Evolutionary conservation across 2,797 vertebrate genomes (phyloP).

Genomic region (Halcyon leucocephala): DNA sequence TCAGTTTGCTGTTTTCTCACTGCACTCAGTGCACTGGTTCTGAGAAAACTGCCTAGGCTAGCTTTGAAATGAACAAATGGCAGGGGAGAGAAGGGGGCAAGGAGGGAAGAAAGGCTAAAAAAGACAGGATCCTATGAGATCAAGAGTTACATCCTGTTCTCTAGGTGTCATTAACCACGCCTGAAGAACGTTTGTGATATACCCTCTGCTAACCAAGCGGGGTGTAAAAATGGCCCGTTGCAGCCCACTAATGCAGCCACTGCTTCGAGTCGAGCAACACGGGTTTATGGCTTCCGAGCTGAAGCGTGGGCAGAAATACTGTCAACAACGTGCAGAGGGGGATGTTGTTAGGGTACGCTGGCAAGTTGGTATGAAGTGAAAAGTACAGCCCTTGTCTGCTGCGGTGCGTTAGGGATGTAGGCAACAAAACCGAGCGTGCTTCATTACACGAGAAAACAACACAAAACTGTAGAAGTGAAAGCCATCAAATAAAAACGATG

Average conservation of each 20-base stretch:
- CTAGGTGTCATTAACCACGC: neutral
- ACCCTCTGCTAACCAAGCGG: neutral
- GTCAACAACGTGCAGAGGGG: neutral
- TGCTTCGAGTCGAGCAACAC: neutral
- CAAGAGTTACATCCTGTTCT: neutral
- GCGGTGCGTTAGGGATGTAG: rapidly evolving
- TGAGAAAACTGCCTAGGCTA: neutral
- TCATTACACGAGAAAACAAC: neutral
- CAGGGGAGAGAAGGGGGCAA: neutral
- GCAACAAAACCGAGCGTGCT: neutral
- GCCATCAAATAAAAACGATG: neutral
- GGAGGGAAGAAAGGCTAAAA: neutral
- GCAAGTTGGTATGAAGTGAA: neutral
- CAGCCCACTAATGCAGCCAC: neutral
- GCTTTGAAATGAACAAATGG: neutral
- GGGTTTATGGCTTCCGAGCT: neutral
- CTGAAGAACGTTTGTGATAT: neutral
- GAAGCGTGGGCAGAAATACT: neutral
- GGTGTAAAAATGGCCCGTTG: neutral
- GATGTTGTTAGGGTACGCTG: neutral
- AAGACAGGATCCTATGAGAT: neutral
- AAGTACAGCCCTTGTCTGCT: neutral
- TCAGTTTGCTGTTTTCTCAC: neutral
- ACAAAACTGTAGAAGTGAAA: neutral
- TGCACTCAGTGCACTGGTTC: neutral